Conservation (phyloP, 1,140 invertebrate species). For the Drosophila prosaltans region DNA sequence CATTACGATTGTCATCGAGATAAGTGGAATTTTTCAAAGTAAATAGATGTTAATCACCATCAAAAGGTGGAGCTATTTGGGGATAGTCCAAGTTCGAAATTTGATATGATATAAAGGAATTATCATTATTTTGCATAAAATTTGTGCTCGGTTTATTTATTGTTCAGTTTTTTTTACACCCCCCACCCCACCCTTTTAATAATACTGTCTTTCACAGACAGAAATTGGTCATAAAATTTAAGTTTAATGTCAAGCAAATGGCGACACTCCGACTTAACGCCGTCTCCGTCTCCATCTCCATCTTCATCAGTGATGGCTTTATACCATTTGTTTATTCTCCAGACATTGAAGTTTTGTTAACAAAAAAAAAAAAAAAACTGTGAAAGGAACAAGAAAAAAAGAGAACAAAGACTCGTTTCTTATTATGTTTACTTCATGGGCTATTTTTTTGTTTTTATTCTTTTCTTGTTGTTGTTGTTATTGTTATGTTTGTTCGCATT, state of each 20-base stretch:
- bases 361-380: background rate
- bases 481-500: slow-evolving; percentile 22
- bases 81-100: background rate
- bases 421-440: slow-evolving; percentile 12
- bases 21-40: slow-evolving; percentile 18
- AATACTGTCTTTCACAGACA: slow-evolving; percentile 44
- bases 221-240: slow-evolving; percentile 71
- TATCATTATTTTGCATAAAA: background rate
- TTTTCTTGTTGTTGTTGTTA: slow-evolving; percentile 46
- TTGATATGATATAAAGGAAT: slow-evolving; percentile 8
- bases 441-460: slow-evolving; percentile 51
- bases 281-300: slow-evolving; percentile 38
- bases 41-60: slow-evolving; percentile 21
- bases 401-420: background rate
- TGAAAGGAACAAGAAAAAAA: background rate
- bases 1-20: background rate
- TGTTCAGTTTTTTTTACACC: slow-evolving; percentile 20
- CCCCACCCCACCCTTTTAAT: slow-evolving; percentile 26
- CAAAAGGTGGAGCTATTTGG: background rate
- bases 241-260: slow-evolving; percentile 77
- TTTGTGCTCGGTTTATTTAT: background rate
- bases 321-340: slow-evolving; percentile 38
- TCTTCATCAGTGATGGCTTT: slow-evolving; percentile 55
- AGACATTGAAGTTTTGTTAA: slow-evolving; percentile 28
- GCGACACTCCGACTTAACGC: slow-evolving; percentile 70